Evolutionary conservation across 2,888 invertebrate genomes (phyloP), one percentile per base, ranked within the genome.

Genomic region (Creontiades dilutus): DNA sequence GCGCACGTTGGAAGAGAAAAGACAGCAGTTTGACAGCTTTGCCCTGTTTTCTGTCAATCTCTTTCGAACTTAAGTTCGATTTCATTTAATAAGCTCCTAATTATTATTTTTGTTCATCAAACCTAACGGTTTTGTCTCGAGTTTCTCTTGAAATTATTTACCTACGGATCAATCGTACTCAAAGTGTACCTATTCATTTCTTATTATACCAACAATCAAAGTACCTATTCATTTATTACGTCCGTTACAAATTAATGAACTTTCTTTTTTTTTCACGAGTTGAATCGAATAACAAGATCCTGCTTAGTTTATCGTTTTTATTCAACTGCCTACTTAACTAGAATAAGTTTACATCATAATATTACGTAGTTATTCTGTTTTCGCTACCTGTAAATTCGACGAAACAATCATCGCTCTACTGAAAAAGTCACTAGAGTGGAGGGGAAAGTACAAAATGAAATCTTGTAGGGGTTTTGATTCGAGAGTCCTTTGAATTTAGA

Each of bases 311-410:
- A 85, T 28, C 47, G n/a, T 23, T 19, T 52, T 52, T 23, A 52
- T 82, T 82, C 82, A 85, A 85, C 85, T 61, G 85, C 85, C 85
- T 85, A 85, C 85, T 61, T 85, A 85, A 85, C 27, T 61, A 85
- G 55, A 19, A 19, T 82, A 85, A 55, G 57, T 85, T 85, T 55
- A 61, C 37, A 23, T 85, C 61, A 5, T 14, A 52, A 52, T 14
- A 68, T 23, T 27, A 13, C 23, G 27, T 68, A 7, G 23, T 19
- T 12, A 68, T 23, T 27, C 9, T 68, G 3, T 68, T 57, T 68
- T 19, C 14, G 19, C 46, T 11, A 46, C n/a, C 78, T 80, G 78
- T 47, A 80, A 37, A 46, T 80, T 47, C 46, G 78, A n/a, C 78
- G 46, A 46, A 16, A 47, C 28, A 78, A 78, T 78, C 78, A 28